These are phyloP conservation scores for Tympanuchus pallidicinctus DNA, from an alignment of 2,113 vertebrate species.

Conservation along the genomic window DNA sequence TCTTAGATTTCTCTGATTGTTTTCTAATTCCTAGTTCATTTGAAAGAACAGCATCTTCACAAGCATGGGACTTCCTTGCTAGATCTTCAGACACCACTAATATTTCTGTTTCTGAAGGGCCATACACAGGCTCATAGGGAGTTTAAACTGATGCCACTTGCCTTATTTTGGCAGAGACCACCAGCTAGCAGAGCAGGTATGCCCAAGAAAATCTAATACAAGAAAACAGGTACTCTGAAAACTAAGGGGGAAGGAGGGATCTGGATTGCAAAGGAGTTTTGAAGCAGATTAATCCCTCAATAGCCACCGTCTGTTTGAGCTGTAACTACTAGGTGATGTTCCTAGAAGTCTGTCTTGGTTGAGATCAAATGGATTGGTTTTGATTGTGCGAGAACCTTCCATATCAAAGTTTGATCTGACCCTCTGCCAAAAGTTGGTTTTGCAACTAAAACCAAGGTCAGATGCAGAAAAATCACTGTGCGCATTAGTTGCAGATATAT, in stretches of 20 bases:
- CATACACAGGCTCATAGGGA: too few species aligned
- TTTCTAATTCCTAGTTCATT: neutral
- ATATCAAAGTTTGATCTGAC: neutral
- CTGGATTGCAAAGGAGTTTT: neutral
- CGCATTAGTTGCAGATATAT: too few species aligned
- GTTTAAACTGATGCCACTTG: too few species aligned
- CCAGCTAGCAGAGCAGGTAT: neutral
- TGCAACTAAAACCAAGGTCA: neutral
- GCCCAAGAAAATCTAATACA: neutral
- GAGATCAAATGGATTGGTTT: neutral
- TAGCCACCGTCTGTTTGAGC: neutral
- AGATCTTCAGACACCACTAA: neutral
- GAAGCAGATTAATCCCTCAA: neutral
- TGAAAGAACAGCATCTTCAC: neutral
- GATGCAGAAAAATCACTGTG: neutral
- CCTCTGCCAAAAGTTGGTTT: neutral
- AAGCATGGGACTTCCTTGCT: neutral
- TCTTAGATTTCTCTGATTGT: neutral
- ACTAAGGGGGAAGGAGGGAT: neutral
- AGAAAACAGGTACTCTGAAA: neutral
- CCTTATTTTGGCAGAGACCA: neutral
- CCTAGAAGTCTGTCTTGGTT: neutral
- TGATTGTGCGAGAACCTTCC: neutral
- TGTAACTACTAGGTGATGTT: neutral
- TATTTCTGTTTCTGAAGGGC: neutral